Evolutionary conservation across 2,113 vertebrate genomes (phyloP).

Genomic region (Meriones unguiculatus): DNA sequence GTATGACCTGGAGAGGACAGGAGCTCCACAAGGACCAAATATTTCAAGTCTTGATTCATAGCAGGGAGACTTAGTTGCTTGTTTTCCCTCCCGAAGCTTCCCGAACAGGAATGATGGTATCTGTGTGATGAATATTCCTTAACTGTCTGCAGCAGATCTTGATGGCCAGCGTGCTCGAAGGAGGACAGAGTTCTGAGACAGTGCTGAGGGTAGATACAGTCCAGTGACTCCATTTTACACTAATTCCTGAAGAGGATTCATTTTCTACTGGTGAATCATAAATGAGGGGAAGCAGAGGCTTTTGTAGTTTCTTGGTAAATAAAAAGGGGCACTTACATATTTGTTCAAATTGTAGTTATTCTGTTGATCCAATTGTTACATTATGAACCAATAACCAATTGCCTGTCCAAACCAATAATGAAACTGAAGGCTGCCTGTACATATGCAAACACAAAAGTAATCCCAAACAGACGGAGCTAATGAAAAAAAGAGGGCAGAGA

Average conservation of each 20-base stretch:
- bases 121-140: conserved; percentile 41
- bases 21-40: too few relatives aligned
- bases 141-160: neutral
- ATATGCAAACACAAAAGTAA: neutral
- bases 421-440: neutral
- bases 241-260: conserved; percentile 2
- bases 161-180: conserved; percentile 43
- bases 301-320: neutral
- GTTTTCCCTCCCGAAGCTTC: conserved; percentile 40
- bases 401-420: neutral
- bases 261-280: conserved; percentile 17
- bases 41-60: conserved; percentile 21
- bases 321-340: neutral
- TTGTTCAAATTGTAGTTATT: conserved; percentile 19
- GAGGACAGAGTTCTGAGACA: conserved; percentile 28
- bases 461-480: neutral
- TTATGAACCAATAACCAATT: neutral
- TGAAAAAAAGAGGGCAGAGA: neutral
- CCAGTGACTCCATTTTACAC: conserved; percentile 37
- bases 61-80: conserved; percentile 9
- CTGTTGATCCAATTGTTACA: neutral
- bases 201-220: neutral
- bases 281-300: neutral
- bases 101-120: conserved; percentile 33
- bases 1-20: too few relatives aligned